phyloP scores from a whole-genome alignment of 1,140 invertebrate genomes.

The Gyrodactylus bullatarudis region DNA sequence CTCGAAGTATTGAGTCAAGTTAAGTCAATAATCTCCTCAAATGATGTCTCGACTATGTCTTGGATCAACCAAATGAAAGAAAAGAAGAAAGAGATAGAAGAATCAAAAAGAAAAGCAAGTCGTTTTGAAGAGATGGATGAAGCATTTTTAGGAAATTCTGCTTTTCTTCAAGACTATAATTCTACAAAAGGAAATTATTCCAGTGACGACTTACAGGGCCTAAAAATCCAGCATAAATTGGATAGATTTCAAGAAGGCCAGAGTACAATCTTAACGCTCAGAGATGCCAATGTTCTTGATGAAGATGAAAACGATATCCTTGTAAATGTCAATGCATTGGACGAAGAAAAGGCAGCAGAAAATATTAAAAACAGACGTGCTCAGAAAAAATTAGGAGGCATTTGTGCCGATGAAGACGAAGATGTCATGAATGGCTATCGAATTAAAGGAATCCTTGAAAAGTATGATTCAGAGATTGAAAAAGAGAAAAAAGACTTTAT shows the following conservation, averaged over 20 bases:
- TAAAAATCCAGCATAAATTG: constrained; percentile 52
- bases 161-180: too few species aligned
- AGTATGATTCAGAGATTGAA: constrained; percentile 67
- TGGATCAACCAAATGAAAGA: constrained; percentile 25
- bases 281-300: constrained; percentile 56
- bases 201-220: constrained; percentile 34
- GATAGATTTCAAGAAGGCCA: constrained; percentile 42
- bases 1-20: neutral
- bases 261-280: constrained; percentile 53
- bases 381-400: neutral
- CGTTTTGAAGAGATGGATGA: constrained; percentile 67
- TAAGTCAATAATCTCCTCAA: neutral
- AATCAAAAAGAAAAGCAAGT: constrained; percentile 36
- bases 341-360: constrained; percentile 57
- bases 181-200: too few species aligned
- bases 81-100: constrained; percentile 40
- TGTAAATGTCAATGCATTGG: constrained; percentile 72
- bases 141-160: too few species aligned
- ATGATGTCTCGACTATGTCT: neutral
- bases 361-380: constrained; percentile 37
- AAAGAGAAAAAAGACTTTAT: constrained; percentile 38
- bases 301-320: constrained; percentile 40
- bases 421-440: constrained; percentile 18
- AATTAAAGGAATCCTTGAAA: constrained; percentile 19
- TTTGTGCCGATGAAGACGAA: constrained; percentile 12